Percentiles rank a stretch among this genome's conserved stretches.
These are phyloP conservation scores for Cheilosia vulpina DNA, from an alignment of 2,888 invertebrate species.

Conservation along the genomic window DNA sequence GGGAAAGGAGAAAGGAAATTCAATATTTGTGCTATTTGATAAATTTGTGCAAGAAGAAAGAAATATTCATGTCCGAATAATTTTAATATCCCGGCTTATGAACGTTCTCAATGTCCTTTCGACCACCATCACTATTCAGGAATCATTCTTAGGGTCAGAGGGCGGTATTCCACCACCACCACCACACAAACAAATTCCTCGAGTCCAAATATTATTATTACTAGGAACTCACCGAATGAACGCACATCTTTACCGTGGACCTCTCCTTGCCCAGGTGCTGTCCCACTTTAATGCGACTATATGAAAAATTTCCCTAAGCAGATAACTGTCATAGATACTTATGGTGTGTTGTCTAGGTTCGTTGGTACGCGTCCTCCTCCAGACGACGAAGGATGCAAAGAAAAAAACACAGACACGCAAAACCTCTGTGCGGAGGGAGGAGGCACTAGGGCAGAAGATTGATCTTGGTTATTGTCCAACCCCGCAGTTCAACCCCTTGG, in stretches of 20 bases:
- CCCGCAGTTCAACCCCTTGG: constrained; percentile 48
- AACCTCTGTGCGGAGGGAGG: background rate
- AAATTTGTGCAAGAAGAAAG: constrained; percentile 63
- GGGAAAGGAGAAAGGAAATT: constrained; percentile 17
- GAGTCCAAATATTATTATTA: constrained; percentile 66
- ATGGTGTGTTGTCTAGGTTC: constrained; percentile 28
- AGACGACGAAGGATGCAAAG: constrained; percentile 5
- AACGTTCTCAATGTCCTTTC: constrained; percentile 55
- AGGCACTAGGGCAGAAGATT: constrained; percentile 39
- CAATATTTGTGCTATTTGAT: constrained; percentile 70
- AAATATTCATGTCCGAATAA: constrained; percentile 72
- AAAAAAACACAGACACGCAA: background rate
- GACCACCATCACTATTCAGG: constrained; percentile 61
- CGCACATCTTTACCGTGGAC: constrained; percentile 32
- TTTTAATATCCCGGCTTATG: constrained; percentile 69
- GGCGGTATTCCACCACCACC: constrained; percentile 7
- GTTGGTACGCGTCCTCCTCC: constrained; percentile 25
- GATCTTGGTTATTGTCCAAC: constrained; percentile 58
- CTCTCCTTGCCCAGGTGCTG: constrained; percentile 39
- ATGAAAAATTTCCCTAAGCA: constrained; percentile 70
- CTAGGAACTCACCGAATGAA: constrained; percentile 45
- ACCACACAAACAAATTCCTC: constrained; percentile 30
- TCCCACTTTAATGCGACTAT: constrained; percentile 69
- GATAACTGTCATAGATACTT: constrained; percentile 71
- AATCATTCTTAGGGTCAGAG: constrained; percentile 59